Evolutionary conservation across 2,888 invertebrate species (phyloP), one percentile per base, ranked within the genome.

Genomic region (Trichacis sp.): DNA sequence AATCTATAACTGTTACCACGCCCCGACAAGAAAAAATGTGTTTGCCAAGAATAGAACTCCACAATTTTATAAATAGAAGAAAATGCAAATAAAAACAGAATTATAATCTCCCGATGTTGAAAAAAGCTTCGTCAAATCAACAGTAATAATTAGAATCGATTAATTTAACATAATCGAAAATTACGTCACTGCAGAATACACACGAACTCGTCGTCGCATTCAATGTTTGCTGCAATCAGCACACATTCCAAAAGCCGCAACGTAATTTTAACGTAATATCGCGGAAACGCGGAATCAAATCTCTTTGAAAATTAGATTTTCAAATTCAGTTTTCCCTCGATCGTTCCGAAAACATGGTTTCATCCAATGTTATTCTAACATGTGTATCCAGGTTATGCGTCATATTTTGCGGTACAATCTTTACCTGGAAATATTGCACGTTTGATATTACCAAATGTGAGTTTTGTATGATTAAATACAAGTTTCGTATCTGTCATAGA

Each of bases 191-290:
- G 46, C 50, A 46, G 54, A 49, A 38, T 20, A 46, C 46, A 45
- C 45, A 19, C n/a, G 17, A n/a, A 12, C n/a, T 11, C 12, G 11
- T 14, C 43, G 11, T 17, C 46, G 14, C 14, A 15, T 9, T 43
- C 51, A 48, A 50, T 43, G 55, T 48, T 48, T 48, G 30, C 48
- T 33, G 30, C 30, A 48, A 48, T 48, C 30, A 48, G 30, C 6
- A 17, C 48, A n/a, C 48, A 60, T 56, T 55, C 46, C 47, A 24
- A 47, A 58, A 64, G 59, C 51, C 51, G 18, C 55, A 46, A 36
- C 54, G 20, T 8, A 54, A 43, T 42, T 46, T 64, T 55, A 51
- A 51, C 55, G 55, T 59, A 59, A 59, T 59, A 53, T 55, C 29
- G 33, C 43, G 46, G 8, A 33, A 30, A 12, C 33, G 8, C 36